Evolutionary conservation across 1,140 invertebrate species (phyloP).

Genomic region (Luehdorfia chinensis): DNA sequence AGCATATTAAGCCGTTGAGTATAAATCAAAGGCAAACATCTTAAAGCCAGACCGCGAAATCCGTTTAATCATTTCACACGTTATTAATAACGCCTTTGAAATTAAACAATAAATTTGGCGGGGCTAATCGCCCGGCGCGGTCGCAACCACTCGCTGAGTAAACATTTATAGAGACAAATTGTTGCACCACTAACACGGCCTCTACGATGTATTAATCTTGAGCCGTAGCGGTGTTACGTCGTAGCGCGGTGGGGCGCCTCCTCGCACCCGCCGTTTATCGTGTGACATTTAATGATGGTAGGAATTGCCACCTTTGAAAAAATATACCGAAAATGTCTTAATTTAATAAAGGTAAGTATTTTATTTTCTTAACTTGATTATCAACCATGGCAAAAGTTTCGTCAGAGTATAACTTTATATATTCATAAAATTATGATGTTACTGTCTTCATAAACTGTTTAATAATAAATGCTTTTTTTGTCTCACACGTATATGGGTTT

Average conservation of each 20-base stretch:
- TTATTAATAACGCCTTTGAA: conserved; percentile 74
- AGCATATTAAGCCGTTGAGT: conserved; percentile 40
- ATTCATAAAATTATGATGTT: no score
- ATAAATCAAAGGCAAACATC: conserved; percentile 64
- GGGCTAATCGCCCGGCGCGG: conserved; percentile 66
- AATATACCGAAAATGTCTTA: background rate
- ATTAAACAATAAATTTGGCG: conserved; percentile 76
- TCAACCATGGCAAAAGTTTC: no score
- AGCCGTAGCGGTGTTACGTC: conserved; percentile 35
- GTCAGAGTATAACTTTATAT: no score
- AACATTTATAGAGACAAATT: conserved; percentile 77
- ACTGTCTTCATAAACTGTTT: no score
- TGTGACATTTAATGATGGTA: conserved; percentile 36
- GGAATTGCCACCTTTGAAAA: background rate
- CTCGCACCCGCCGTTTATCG: conserved; percentile 13
- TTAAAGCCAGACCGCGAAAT: conserved; percentile 62
- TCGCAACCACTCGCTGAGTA: conserved; percentile 70
- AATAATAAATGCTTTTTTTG: no score
- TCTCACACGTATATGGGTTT: no score
- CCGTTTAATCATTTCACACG: conserved; percentile 68
- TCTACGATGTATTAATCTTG: conserved; percentile 73
- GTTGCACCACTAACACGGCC: conserved; percentile 63
- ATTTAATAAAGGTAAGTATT: conserved; percentile 2
- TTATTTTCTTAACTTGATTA: no score
- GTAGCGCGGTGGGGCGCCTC: conserved; percentile 30